Evolutionary conservation across 2,888 invertebrate species (phyloP).

Genomic region (Gibbula magus): DNA sequence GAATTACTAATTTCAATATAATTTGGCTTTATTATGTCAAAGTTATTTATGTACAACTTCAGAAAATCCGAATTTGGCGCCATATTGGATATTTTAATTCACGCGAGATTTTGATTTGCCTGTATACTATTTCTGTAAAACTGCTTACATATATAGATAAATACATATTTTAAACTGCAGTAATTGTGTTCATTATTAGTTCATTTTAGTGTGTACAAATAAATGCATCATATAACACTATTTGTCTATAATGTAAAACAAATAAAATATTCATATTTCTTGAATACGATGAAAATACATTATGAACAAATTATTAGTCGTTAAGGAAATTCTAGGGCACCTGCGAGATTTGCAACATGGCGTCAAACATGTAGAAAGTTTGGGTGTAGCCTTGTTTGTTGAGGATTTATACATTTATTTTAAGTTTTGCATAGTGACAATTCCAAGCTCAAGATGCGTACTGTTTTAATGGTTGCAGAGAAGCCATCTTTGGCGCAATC

Average conservation of each 20-base stretch:
- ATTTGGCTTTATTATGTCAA: no score
- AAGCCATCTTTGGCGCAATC: conserved; percentile 98
- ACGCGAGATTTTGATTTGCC: background rate
- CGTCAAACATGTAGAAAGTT: conserved; percentile 22
- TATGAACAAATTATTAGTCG: background rate
- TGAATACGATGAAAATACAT: no score
- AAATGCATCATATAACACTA: background rate
- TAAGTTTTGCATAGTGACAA: background rate
- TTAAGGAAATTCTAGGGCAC: background rate
- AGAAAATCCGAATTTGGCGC: conserved; percentile 5
- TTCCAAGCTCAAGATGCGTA: conserved; percentile 64
- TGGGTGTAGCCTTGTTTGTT: background rate
- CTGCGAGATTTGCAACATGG: conserved; percentile 32
- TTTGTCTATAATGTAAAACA: background rate
- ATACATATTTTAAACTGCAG: background rate
- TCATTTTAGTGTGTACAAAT: background rate
- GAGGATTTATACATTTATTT: background rate
- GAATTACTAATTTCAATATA: background rate
- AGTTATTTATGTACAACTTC: no score
- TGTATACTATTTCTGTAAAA: background rate
- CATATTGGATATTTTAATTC: background rate
- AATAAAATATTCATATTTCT: background rate
- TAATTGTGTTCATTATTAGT: background rate
- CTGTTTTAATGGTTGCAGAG: conserved; percentile 95
- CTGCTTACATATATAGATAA: background rate